Conservation (phyloP, 2,888 invertebrate species). For the Platyscelio sp. region DNA sequence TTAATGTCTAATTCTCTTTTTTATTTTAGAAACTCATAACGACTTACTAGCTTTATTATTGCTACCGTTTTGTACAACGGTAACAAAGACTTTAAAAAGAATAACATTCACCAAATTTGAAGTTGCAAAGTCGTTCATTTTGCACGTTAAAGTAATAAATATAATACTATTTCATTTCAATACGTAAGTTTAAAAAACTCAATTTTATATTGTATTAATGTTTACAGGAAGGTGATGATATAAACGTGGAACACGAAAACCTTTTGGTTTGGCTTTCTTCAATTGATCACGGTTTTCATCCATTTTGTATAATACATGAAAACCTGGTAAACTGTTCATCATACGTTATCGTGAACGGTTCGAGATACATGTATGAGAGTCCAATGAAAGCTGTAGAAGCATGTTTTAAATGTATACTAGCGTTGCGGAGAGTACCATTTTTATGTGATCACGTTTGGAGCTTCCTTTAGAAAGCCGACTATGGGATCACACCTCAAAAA, state of each 20-base stretch:
- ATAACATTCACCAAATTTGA: not conserved
- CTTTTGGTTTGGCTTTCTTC: not conserved
- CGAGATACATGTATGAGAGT: slow-evolving; percentile 1
- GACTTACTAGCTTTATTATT: not conserved
- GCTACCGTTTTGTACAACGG: not conserved
- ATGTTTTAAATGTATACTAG: slow-evolving; percentile 23
- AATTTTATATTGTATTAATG: too few species aligned
- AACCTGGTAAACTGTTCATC: not conserved
- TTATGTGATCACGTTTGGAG: slow-evolving; percentile 30
- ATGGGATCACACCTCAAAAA: slow-evolving; percentile 15
- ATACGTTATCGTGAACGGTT: slow-evolving; percentile 14
- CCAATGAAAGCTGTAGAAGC: slow-evolving; percentile 23
- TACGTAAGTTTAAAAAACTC: not conserved
- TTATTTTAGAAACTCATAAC: not conserved
- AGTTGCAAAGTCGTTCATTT: not conserved
- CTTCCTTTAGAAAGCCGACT: slow-evolving; percentile 10
- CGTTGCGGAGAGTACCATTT: slow-evolving; percentile 12
- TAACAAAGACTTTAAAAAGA: not conserved
- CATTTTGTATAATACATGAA: not conserved
- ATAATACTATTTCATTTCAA: not conserved
- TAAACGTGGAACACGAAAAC: not conserved
- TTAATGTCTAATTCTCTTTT: not conserved
- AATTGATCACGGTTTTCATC: not conserved
- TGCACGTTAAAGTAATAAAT: not conserved
- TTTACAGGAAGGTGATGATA: not conserved